phyloP scores from a whole-genome alignment of 2,888 invertebrate species.

The Hetaerina titia region DNA sequence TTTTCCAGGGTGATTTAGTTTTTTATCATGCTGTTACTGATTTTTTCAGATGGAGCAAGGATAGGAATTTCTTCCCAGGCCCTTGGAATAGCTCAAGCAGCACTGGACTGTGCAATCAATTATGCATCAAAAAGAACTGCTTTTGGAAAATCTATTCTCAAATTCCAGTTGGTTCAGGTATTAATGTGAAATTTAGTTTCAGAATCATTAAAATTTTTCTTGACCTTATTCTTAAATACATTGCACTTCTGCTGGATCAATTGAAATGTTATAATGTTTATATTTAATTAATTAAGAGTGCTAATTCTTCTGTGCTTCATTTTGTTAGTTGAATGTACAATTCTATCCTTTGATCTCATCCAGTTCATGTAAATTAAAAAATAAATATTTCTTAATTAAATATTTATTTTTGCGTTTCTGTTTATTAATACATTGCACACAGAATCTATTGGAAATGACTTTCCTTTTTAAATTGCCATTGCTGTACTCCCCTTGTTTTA shows the following conservation, averaged over 20 bases:
- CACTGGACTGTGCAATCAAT: slow-evolving; percentile 85
- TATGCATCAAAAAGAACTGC: slow-evolving; percentile 84
- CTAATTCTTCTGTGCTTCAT: not conserved
- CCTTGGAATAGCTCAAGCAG: slow-evolving; percentile 86
- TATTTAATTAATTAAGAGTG: slow-evolving; percentile 10
- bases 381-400: too few relatives aligned
- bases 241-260: not conserved
- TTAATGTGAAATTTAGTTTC: too few relatives aligned
- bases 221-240: not conserved
- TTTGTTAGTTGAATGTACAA: not conserved
- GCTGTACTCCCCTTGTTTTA: too few relatives aligned
- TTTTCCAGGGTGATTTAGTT: slow-evolving; percentile 51
- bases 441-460: too few relatives aligned
- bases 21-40: slow-evolving; percentile 62
- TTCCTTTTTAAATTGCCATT: too few relatives aligned
- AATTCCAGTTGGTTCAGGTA: slow-evolving; percentile 85
- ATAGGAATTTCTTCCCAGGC: slow-evolving; percentile 89
- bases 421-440: too few relatives aligned
- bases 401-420: too few relatives aligned
- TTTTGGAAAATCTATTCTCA: slow-evolving; percentile 84
- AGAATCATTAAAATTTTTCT: too few relatives aligned
- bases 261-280: not conserved
- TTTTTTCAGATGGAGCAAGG: slow-evolving; percentile 82
- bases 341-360: too few relatives aligned
- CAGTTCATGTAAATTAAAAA: too few relatives aligned